These are phyloP conservation scores for Saturnia pavonia DNA, from an alignment of 2,888 invertebrate species.

Conservation along the genomic window DNA sequence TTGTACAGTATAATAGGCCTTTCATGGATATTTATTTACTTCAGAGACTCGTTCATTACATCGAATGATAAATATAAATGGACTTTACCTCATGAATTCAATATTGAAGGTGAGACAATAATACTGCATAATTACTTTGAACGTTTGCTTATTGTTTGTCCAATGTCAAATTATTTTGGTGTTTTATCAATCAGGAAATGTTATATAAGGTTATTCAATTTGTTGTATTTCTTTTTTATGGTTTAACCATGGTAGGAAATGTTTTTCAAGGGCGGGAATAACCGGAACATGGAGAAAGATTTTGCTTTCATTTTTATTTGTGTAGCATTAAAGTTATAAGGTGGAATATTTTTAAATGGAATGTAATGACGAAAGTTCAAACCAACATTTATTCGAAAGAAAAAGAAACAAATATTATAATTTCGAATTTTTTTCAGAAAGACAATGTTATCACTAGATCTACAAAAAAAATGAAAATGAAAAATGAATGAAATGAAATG, in stretches of 20 bases:
- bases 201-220: slow-evolving; percentile 45
- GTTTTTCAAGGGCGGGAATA: slow-evolving; percentile 22
- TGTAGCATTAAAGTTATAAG: background rate
- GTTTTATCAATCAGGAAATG: slow-evolving; percentile 47
- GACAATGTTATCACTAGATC: too few species aligned
- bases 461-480: too few species aligned
- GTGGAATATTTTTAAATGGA: too few species aligned
- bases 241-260: slow-evolving; percentile 27
- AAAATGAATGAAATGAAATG: too few species aligned
- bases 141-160: slow-evolving; percentile 36
- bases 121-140: slow-evolving; percentile 28
- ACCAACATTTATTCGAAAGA: too few species aligned
- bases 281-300: background rate
- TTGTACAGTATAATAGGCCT: slow-evolving; percentile 93
- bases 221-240: slow-evolving; percentile 45
- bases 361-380: too few species aligned
- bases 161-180: slow-evolving; percentile 40
- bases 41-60: slow-evolving; percentile 92
- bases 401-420: too few species aligned
- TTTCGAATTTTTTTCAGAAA: too few species aligned
- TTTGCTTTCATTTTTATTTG: background rate
- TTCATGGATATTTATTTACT: slow-evolving; percentile 95
- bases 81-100: slow-evolving; percentile 88
- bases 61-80: slow-evolving; percentile 90
- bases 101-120: slow-evolving; percentile 81